phyloP scores from a whole-genome alignment of 2,797 vertebrate genomes.

The Cirrhinus molitorella region DNA sequence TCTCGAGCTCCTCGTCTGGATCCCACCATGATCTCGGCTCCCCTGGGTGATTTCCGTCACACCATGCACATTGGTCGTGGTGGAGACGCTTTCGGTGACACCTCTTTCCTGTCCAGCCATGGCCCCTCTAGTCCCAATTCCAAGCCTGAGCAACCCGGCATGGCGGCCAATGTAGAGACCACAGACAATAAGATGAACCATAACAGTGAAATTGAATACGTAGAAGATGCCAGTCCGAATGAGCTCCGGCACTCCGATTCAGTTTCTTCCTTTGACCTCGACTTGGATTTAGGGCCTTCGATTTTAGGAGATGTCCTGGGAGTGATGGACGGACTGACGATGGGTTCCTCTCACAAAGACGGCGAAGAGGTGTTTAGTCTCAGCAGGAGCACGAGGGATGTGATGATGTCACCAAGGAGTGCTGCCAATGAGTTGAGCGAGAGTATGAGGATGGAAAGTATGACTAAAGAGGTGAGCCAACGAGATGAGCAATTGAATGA shows the following conservation, averaged over 20 bases:
- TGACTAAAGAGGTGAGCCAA: slow-evolving; percentile 62
- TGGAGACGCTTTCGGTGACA: slow-evolving; percentile 91
- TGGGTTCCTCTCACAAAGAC: slow-evolving; percentile 67
- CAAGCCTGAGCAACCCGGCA: slow-evolving; percentile 57
- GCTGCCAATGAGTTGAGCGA: slow-evolving; percentile 72
- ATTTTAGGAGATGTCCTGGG: slow-evolving; percentile 92
- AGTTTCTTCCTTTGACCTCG: slow-evolving; percentile 84
- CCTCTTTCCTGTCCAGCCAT: slow-evolving; percentile 89
- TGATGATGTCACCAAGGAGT: slow-evolving; percentile 63
- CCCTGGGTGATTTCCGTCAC: slow-evolving; percentile 90
- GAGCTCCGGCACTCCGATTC: slow-evolving; percentile 81
- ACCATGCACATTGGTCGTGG: slow-evolving; percentile 95
- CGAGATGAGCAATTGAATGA: slow-evolving; percentile 71
- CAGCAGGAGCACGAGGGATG: slow-evolving; percentile 61
- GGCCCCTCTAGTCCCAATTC: slow-evolving; percentile 71
- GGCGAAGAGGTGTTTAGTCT: slow-evolving; percentile 66
- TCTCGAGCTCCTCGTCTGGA: slow-evolving; percentile 82
- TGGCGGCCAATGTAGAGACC: slow-evolving; percentile 53
- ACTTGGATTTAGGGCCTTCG: slow-evolving; percentile 90
- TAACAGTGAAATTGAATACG: slow-evolving; percentile 57
- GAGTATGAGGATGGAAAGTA: slow-evolving; percentile 66
- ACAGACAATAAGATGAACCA: slow-evolving; percentile 60
- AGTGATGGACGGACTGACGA: slow-evolving; percentile 85
- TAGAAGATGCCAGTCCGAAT: slow-evolving; percentile 34
- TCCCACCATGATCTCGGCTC: slow-evolving; percentile 88